Base-by-base conservation (phyloP, 2,113 vertebrate species). In the Sander vitreus region DNA sequence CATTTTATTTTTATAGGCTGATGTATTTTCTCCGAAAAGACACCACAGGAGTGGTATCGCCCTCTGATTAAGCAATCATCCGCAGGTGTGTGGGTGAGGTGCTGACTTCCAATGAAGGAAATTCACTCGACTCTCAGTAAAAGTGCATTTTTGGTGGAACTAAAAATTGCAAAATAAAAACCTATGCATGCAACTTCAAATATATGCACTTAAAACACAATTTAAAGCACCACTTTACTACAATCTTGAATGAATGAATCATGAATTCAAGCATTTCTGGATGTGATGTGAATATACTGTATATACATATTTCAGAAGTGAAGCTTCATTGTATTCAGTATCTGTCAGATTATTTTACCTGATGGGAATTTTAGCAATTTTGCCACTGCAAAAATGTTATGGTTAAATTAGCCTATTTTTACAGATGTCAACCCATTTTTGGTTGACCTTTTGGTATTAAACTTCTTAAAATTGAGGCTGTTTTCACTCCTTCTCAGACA, bases 21-120 rank as follows among this genome's bases (percentile, higher is more conserved):
- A 25, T 15, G 6, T 12, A n/a, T 30, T n/a, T 33, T 45, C 4
- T 0, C 1, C 23, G 45, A 54, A 21, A 18, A 19, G 15, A 19
- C 60, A 48, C 0, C 14, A 18, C 0, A 23, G 51, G 48, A 21
- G 33, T 3, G 50, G n/a, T 6, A 2, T 43, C 43, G 9, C 39
- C 18, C 23, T 58, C 69, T 58, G 18, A 73, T n/a, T n/a, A 21
- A 12, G 5, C 25, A 73, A 58, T 45, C 6, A 60, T 59, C 18
- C 1, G 1, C 25, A 36, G 47, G 45, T 48, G 25, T 50, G 39
- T 19, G 1, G 11, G 55, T 11, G 25, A 33, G n/a, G 36, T 6
- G 3, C 15, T 5, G 54, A 58, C 36, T 47, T 45, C 23, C 13
- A 25, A 57, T 18, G 69, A 57, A 9, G 1, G 16, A 57, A 18